Evolutionary conservation across 1,140 invertebrate species (phyloP).

Genomic region (Diachasmimorpha longicaudata): DNA sequence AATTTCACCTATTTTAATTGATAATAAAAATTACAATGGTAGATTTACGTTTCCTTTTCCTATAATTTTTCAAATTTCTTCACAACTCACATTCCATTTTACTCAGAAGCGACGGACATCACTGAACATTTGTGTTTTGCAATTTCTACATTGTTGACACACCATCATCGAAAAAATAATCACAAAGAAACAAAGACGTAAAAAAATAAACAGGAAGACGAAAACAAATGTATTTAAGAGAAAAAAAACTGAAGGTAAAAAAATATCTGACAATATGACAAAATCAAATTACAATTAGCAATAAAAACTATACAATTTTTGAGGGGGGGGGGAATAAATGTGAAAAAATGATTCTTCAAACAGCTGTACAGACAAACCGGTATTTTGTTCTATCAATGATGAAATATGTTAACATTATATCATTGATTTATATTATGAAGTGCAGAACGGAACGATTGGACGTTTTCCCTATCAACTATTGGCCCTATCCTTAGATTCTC

Average conservation of each 20-base stretch:
- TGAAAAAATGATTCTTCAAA: neutral
- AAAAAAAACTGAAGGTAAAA: neutral
- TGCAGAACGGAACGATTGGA: slow-evolving; percentile 24
- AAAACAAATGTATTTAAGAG: neutral
- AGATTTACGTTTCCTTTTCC: slow-evolving; percentile 21
- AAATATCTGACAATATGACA: neutral
- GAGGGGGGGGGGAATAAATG: neutral
- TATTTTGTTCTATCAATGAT: slow-evolving; percentile 6
- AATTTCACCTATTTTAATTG: slow-evolving; percentile 18
- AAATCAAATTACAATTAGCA: neutral
- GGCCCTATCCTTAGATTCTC: neutral
- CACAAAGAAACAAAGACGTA: neutral
- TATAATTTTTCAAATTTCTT: neutral
- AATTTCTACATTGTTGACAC: neutral
- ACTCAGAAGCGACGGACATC: slow-evolving; percentile 19
- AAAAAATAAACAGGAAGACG: slow-evolving; percentile 1
- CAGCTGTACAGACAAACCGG: neutral
- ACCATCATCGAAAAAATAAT: neutral
- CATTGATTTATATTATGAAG: slow-evolving; percentile 2
- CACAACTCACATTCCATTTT: neutral
- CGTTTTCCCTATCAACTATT: slow-evolving; percentile 1
- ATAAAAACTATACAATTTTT: neutral
- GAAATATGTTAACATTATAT: neutral
- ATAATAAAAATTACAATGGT: slow-evolving; percentile 24
- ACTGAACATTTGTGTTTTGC: slow-evolving; percentile 20